Conservation (phyloP, 2,797 vertebrate genomes). For the Sciurus vulgaris region DNA sequence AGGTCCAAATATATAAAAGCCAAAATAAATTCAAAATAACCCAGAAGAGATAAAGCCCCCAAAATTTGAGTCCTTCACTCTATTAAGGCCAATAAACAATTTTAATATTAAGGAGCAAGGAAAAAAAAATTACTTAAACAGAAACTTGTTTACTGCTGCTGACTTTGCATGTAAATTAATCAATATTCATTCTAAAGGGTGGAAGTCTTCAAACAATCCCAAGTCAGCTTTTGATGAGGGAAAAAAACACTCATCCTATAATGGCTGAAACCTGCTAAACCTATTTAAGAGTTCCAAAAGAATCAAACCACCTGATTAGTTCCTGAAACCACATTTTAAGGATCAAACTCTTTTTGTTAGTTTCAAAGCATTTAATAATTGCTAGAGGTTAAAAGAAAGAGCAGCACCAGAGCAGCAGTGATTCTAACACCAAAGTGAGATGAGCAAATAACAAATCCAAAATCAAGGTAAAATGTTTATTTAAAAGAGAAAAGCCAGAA, state of each 20-base stretch:
- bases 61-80: slow-evolving; percentile 49
- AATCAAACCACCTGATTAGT: background rate
- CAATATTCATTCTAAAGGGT: slow-evolving; percentile 51
- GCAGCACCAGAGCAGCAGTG: background rate
- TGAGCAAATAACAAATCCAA: slow-evolving; percentile 37
- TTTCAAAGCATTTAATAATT: slow-evolving; percentile 70
- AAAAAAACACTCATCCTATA: background rate
- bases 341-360: slow-evolving; percentile 49
- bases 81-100: slow-evolving; percentile 48
- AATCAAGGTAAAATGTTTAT: slow-evolving; percentile 51
- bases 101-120: slow-evolving; percentile 54
- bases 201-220: slow-evolving; percentile 34
- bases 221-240: slow-evolving; percentile 22
- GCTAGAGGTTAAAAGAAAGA: slow-evolving; percentile 49
- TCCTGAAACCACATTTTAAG: slow-evolving; percentile 52
- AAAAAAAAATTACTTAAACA: slow-evolving; percentile 47
- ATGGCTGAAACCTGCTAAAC: slow-evolving; percentile 42
- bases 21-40: slow-evolving; percentile 47
- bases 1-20: background rate
- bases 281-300: slow-evolving; percentile 50
- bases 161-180: slow-evolving; percentile 18
- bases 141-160: slow-evolving; percentile 40
- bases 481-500: slow-evolving; percentile 53
- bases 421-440: slow-evolving; percentile 29
- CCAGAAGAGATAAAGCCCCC: background rate